Conservation (phyloP, 1,140 invertebrate genomes). For the Atta texana region DNA sequence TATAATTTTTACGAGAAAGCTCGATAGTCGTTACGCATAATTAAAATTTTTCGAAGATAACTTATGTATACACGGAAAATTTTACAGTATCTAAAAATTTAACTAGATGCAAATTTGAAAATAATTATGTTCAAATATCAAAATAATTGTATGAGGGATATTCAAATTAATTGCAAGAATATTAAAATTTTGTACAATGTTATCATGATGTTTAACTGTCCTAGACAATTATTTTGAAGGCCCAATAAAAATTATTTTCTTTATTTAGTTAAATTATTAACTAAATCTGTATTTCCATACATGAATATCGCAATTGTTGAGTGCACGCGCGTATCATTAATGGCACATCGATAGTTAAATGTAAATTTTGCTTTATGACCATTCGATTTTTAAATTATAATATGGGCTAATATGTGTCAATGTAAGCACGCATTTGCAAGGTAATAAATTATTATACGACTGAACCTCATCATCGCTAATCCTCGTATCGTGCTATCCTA, state of each 20-base stretch:
- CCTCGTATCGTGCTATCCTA: background rate
- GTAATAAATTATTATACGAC: constrained; percentile 38
- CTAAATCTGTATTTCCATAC: no score
- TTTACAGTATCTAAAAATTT: no score
- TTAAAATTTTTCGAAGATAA: background rate
- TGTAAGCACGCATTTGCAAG: background rate
- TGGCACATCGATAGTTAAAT: constrained; percentile 22
- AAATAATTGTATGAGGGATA: no score
- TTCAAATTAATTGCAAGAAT: no score
- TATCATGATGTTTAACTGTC: no score
- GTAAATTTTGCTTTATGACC: constrained; percentile 8
- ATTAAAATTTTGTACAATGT: no score
- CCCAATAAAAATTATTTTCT: no score
- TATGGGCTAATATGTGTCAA: background rate
- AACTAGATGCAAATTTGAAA: no score
- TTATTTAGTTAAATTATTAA: no score
- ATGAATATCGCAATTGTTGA: background rate
- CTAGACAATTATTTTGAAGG: no score
- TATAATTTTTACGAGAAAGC: background rate
- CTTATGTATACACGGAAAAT: background rate
- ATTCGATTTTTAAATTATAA: background rate
- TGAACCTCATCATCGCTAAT: constrained; percentile 31
- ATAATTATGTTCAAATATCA: no score
- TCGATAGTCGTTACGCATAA: background rate
- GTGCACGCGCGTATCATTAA: background rate